A percentile compares a stretch with the other conserved stretches of the same genome.
Evolutionary conservation across 2,113 vertebrate genomes (phyloP).

Genomic region (Peromyscus maniculatus): DNA sequence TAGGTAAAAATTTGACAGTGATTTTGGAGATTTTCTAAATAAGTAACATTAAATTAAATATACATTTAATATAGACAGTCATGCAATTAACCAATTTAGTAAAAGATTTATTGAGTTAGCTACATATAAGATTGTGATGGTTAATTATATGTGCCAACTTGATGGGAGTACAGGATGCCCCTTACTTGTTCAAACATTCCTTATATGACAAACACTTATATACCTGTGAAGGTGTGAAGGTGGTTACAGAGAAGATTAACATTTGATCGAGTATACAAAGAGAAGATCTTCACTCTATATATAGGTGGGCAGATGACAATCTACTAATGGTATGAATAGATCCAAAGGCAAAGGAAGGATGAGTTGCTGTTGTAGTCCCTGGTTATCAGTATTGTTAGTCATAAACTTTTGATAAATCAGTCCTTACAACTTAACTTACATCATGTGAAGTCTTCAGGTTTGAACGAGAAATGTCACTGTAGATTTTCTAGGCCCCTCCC

Average conservation of each 20-base stretch:
- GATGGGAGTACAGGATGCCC: neutral
- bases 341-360: neutral
- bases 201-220: neutral
- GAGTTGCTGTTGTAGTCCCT: neutral
- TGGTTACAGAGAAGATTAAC: neutral
- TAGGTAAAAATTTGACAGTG: neutral
- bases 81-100: neutral
- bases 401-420: too few species aligned
- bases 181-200: neutral
- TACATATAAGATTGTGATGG: neutral
- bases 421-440: neutral
- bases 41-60: neutral
- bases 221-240: neutral
- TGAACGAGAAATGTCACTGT: neutral
- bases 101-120: neutral
- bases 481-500: neutral
- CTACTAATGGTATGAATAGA: neutral
- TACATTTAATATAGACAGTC: neutral
- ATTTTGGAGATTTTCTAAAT: neutral
- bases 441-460: neutral
- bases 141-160: neutral
- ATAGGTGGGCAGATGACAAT: neutral
- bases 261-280: neutral
- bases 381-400: neutral
- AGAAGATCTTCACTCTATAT: neutral